Conservation (phyloP, 2,113 vertebrate genomes). For the Anthoscopus minutus region DNA sequence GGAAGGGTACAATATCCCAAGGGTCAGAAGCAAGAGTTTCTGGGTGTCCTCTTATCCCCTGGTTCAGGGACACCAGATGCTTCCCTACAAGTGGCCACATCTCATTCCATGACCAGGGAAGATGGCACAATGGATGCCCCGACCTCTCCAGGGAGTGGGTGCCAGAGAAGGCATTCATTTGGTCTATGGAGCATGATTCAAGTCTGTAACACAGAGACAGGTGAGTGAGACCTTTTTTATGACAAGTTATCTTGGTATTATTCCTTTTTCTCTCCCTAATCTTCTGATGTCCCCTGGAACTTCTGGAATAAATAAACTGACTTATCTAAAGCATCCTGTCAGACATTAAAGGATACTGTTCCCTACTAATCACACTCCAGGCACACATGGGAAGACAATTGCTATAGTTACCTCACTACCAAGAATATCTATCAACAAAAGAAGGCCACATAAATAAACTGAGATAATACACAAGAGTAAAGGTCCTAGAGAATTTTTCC, state of each 20-base stretch:
- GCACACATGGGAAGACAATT: neutral
- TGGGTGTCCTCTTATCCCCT: neutral
- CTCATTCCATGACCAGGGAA: neutral
- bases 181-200: neutral
- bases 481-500: neutral
- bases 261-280: neutral
- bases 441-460: neutral
- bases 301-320: neutral
- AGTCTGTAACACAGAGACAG: neutral
- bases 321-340: neutral
- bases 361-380: neutral
- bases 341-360: neutral
- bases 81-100: fast-evolving
- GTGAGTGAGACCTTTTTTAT: neutral
- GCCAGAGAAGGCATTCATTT: neutral
- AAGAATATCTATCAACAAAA: neutral
- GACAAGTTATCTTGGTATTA: neutral
- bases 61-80: neutral
- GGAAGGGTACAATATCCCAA: neutral
- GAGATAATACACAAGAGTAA: neutral
- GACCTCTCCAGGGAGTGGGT: neutral
- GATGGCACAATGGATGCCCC: neutral
- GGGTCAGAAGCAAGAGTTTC: neutral
- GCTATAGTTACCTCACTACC: neutral
- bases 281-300: neutral